Evolutionary conservation across 1,140 invertebrate species (phyloP).

Genomic region (Papilio polyxenes): DNA sequence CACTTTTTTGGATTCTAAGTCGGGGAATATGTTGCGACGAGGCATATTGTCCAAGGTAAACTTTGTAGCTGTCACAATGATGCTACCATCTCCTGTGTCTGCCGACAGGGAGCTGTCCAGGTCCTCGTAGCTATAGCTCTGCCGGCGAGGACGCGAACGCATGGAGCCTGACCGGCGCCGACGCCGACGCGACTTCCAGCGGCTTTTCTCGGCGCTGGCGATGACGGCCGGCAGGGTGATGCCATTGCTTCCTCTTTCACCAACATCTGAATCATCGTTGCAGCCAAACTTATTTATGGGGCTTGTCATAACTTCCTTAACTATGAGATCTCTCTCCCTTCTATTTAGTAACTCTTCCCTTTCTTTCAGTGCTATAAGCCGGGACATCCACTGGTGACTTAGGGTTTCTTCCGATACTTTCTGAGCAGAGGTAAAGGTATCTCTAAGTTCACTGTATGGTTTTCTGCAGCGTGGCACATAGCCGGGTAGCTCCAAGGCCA

Average conservation of each 20-base stretch:
- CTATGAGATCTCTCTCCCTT: slow-evolving; percentile 74
- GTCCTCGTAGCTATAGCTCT: slow-evolving; percentile 75
- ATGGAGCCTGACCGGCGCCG: slow-evolving; percentile 61
- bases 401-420: slow-evolving; percentile 74
- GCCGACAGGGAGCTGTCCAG: slow-evolving; percentile 82
- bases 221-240: slow-evolving; percentile 75
- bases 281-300: slow-evolving; percentile 57
- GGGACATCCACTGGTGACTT: slow-evolving; percentile 76
- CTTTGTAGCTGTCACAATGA: slow-evolving; percentile 80
- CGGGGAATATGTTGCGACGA: slow-evolving; percentile 71
- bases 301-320: slow-evolving; percentile 73
- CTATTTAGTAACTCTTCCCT: slow-evolving; percentile 74
- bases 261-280: slow-evolving; percentile 48
- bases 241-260: slow-evolving; percentile 58
- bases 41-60: slow-evolving; percentile 76
- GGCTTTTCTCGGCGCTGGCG: slow-evolving; percentile 47
- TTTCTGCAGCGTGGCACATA: slow-evolving; percentile 73
- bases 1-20: slow-evolving; percentile 68
- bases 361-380: slow-evolving; percentile 69
- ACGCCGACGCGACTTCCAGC: slow-evolving; percentile 56
- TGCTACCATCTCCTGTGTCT: slow-evolving; percentile 80
- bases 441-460: slow-evolving; percentile 60
- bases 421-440: slow-evolving; percentile 63
- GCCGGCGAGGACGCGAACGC: slow-evolving; percentile 59
- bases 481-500: slow-evolving; percentile 76